A percentile compares a stretch with the other conserved stretches of the same genome.
These are phyloP conservation scores for Hyles euphorbiae DNA, from an alignment of 1,140 invertebrate genomes.

Conservation along the genomic window DNA sequence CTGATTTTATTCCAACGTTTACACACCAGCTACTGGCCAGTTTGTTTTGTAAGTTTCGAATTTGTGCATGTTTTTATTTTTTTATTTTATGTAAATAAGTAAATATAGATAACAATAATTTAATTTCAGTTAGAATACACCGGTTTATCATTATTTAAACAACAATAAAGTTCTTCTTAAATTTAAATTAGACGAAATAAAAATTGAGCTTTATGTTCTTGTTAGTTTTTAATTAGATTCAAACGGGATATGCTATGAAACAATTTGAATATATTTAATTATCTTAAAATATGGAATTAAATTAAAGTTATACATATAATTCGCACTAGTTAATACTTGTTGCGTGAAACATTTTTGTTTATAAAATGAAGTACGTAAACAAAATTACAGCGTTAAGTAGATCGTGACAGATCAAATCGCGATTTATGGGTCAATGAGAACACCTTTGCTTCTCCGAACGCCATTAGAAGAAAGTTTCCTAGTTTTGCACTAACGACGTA, in stretches of 20 bases:
- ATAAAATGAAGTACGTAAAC: conserved; percentile 29
- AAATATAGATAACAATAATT: not conserved
- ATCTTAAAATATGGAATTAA: not conserved
- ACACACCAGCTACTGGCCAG: not conserved
- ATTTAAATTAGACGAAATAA: too few relatives aligned
- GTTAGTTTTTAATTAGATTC: too few relatives aligned
- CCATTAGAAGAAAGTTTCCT: conserved; percentile 19
- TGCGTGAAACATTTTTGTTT: conserved; percentile 21
- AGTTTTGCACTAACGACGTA: not conserved
- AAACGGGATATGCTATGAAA: too few relatives aligned
- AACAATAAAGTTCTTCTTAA: too few relatives aligned
- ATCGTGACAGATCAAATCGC: conserved; percentile 57
- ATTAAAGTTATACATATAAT: too few relatives aligned
- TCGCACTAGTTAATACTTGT: conserved; percentile 20
- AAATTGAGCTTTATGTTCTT: too few relatives aligned
- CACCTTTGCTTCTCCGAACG: conserved; percentile 6
- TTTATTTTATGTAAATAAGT: not conserved
- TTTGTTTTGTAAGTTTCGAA: not conserved
- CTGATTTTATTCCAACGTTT: conserved; percentile 18
- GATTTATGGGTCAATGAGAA: conserved; percentile 56
- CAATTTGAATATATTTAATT: not conserved
- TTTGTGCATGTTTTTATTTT: not conserved
- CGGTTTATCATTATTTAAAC: too few relatives aligned
- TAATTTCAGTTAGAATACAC: too few relatives aligned
- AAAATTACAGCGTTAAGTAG: conserved; percentile 61